Conservation (phyloP, 2,888 invertebrate species). For the Lepidocyrtinus sp. region DNA sequence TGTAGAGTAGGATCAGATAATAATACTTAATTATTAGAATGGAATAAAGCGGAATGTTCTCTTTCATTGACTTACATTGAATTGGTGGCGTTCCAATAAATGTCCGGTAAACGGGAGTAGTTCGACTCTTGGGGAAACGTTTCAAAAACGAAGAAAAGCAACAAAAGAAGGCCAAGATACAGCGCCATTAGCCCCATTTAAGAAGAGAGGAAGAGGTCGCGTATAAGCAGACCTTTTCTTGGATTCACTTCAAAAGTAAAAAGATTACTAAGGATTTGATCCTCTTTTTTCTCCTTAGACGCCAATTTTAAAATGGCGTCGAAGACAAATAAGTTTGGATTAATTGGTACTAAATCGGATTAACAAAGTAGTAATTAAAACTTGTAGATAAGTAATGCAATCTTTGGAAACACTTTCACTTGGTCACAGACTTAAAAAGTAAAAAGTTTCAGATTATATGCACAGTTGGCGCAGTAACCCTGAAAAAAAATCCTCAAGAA, state of each 20-base stretch:
- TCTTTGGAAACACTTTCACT: background rate
- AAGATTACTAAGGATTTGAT: background rate
- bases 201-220: background rate
- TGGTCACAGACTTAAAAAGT: background rate
- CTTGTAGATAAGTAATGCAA: background rate
- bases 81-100: conserved; percentile 77
- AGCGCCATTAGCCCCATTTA: conserved; percentile 73
- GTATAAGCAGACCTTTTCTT: background rate
- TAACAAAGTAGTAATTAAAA: too few species aligned
- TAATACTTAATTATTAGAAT: background rate
- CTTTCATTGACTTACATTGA: conserved; percentile 74
- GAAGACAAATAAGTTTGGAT: background rate
- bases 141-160: conserved; percentile 75
- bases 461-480: background rate
- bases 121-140: conserved; percentile 75
- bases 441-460: background rate
- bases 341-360: too few species aligned
- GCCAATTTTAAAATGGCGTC: background rate
- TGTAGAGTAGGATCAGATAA: background rate
- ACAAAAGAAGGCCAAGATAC: conserved; percentile 74
- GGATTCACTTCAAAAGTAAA: background rate
- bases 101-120: conserved; percentile 75
- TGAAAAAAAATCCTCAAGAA: background rate
- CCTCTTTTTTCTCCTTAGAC: background rate
- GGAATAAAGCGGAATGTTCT: background rate